A percentile compares a stretch with the other conserved stretches of the same genome.
phyloP scores from a whole-genome alignment of 2,888 invertebrate species.

The Drosophila silvestris region DNA sequence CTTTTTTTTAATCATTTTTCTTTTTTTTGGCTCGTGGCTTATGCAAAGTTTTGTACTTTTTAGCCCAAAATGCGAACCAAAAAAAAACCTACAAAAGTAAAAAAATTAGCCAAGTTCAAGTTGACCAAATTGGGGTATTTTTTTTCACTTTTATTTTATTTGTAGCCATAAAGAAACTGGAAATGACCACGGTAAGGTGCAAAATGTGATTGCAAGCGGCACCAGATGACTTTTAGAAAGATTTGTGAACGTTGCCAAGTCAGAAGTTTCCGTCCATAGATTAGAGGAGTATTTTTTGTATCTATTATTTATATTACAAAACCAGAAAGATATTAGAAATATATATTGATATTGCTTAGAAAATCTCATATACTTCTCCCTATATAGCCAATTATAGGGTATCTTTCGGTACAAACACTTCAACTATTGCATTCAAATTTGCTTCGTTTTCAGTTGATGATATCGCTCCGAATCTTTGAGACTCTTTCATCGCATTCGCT shows the following conservation, averaged over 20 bases:
- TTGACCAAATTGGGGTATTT: constrained; percentile 51
- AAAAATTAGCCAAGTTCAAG: constrained; percentile 61
- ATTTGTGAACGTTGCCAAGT: neutral
- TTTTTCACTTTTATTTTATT: constrained; percentile 1
- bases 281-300: neutral
- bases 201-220: neutral
- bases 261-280: neutral
- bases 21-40: constrained; percentile 17
- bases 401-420: neutral
- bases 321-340: neutral
- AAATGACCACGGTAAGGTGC: neutral
- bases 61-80: constrained; percentile 24
- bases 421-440: neutral
- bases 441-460: constrained; percentile 13
- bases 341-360: neutral
- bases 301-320: neutral
- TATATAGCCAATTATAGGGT: neutral
- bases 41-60: constrained; percentile 62
- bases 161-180: neutral
- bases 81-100: neutral
- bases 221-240: neutral
- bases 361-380: neutral
- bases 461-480: neutral
- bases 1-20: constrained; percentile 1
- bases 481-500: neutral